Base-by-base conservation (phyloP, 1,140 invertebrate species). In the Pteromalus puparum region DNA sequence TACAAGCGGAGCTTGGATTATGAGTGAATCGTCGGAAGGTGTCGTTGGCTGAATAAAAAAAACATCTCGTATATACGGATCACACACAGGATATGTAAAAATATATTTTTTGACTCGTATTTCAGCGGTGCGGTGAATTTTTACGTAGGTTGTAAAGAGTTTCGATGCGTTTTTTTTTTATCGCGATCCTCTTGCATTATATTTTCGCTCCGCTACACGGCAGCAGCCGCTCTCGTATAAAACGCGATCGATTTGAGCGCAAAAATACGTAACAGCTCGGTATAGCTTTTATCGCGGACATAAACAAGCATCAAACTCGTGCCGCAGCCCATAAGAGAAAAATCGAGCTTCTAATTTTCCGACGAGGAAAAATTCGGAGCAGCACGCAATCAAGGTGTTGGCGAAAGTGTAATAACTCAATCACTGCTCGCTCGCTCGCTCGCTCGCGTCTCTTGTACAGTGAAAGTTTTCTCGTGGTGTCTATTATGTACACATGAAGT, bases 351-450 rank as follows among this genome's bases (percentile, higher is more conserved):
- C 67, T 70, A 70, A 70, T 70, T 70, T 70, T 15, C 13, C 12
- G 26, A 6, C 13, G 67, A 26, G 26, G 0, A 30, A 74, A 46
- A 76, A 76, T 24, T 48, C 18, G 21, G 38, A 46, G 7, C 24
- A 68, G 42, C 67, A 72, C 67, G 79, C 79, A 81, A 81, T 81
- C 79, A 53, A 81, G 61, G 67, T 72, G 79, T 72, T 72, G 68
- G 79, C 79, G 79, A 81, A 81, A 81, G 79, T 53, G 38, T 81
- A 81, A 81, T 81, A 81, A 81, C 79, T 81, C 79, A 81, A 81
- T 81, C 79, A 81, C 21, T 21, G 18, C 34, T 12, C 21, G 65
- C 67, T 34, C 18, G 21, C 53, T 42, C 38, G 18, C n/a, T n/a
- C n/a, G n/a, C n/a, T n/a, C 6, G 15, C 1, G 15, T 61, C 46